phyloP scores from a whole-genome alignment of 1,140 invertebrate genomes.

The Luehdorfia chinensis region DNA sequence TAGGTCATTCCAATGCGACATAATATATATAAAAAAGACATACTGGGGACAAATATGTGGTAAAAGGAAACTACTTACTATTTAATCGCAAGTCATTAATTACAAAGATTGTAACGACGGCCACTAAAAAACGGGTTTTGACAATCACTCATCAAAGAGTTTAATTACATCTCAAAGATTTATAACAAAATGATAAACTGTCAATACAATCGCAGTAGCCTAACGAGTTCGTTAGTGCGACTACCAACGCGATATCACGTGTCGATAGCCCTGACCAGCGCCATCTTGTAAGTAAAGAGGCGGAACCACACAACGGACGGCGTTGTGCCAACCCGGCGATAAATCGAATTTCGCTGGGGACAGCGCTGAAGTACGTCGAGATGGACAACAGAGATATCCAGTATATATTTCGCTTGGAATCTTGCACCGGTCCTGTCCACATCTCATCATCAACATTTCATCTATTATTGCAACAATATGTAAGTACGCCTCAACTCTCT shows the following conservation, averaged over 20 bases:
- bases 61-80: too few relatives aligned
- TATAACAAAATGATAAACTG: conserved; percentile 28
- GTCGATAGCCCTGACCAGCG: conserved; percentile 44
- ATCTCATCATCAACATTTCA: not conserved
- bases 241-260: conserved; percentile 33
- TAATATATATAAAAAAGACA: not conserved
- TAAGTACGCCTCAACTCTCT: too few relatives aligned
- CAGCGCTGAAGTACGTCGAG: conserved; percentile 47
- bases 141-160: too few relatives aligned
- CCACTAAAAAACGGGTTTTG: too few relatives aligned
- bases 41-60: too few relatives aligned
- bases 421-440: conserved; percentile 26
- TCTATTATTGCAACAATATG: not conserved
- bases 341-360: conserved; percentile 67
- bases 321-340: conserved; percentile 56
- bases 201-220: conserved; percentile 14
- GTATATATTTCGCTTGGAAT: conserved; percentile 40
- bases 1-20: too few relatives aligned
- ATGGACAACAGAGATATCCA: conserved; percentile 56
- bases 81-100: too few relatives aligned
- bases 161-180: conserved; percentile 6
- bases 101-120: too few relatives aligned
- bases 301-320: conserved; percentile 57
- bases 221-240: conserved; percentile 43
- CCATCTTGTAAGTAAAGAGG: conserved; percentile 45